Conservation (phyloP, 2,888 invertebrate genomes). For the Apocheima hispidaria region DNA sequence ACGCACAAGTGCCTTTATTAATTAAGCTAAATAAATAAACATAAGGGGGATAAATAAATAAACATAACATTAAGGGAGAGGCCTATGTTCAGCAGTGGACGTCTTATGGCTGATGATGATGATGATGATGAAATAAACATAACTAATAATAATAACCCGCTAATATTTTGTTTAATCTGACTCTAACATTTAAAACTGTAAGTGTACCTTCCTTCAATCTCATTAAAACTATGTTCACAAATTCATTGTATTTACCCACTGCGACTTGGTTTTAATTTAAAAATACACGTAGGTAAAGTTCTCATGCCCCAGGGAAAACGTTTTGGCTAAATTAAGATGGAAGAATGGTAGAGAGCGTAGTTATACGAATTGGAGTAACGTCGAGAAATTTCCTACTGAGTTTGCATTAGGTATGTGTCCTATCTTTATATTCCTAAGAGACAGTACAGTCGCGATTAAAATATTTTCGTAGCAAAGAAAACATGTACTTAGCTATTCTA, state of each 20-base stretch:
- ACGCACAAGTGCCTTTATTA: no score
- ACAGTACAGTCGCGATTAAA: background rate
- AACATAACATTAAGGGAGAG: no score
- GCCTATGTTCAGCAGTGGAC: no score
- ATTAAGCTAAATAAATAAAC: no score
- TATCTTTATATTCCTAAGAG: background rate
- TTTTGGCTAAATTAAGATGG: constrained; percentile 42
- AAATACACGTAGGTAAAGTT: constrained; percentile 37
- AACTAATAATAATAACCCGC: no score
- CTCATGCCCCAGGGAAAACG: constrained; percentile 30
- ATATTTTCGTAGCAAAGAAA: background rate
- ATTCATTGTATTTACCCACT: constrained; percentile 41
- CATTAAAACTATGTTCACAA: constrained; percentile 21
- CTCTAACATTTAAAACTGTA: no score
- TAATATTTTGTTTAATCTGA: no score
- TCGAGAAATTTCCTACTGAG: constrained; percentile 31
- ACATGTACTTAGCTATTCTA: background rate
- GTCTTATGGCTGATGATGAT: no score
- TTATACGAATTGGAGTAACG: constrained; percentile 35
- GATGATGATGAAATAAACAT: no score
- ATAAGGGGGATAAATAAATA: no score
- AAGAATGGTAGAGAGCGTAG: constrained; percentile 35
- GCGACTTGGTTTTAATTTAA: constrained; percentile 41
- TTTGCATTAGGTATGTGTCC: constrained; percentile 7
- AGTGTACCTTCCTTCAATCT: no score